Conservation (phyloP, 2,888 invertebrate genomes). For the Dryococelus australis region DNA sequence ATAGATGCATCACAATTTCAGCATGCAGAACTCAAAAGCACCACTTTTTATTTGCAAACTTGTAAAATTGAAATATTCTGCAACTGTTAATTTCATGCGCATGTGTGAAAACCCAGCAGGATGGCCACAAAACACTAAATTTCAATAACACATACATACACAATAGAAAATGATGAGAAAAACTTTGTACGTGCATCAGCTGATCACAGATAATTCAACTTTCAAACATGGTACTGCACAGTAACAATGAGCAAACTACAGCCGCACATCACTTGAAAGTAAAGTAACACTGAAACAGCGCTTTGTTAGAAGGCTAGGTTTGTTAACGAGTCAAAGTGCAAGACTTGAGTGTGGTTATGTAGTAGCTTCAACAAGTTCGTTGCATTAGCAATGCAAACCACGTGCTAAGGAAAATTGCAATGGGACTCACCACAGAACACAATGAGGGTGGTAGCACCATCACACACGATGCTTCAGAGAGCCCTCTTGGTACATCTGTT, state of each 20-base stretch:
- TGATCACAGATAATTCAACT: neutral
- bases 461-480: neutral
- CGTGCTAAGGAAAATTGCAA: conserved; percentile 16
- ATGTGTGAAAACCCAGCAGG: neutral
- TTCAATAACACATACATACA: neutral
- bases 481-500: neutral
- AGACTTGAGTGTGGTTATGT: conserved; percentile 7
- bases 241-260: neutral
- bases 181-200: neutral
- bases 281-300: neutral
- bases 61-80: neutral
- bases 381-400: neutral
- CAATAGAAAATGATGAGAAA: neutral
- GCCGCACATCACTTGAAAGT: neutral
- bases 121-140: neutral
- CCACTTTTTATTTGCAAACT: neutral
- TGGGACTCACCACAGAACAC: conserved; percentile 16
- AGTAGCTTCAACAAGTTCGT: conserved; percentile 25
- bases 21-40: neutral
- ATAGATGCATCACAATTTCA: neutral
- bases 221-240: no score
- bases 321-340: neutral
- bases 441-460: neutral
- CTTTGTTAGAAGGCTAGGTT: neutral
- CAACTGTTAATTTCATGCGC: neutral